A percentile compares a stretch with the other conserved stretches of the same genome.
Conservation (phyloP, 2,888 invertebrate genomes). For the Ceraclea dissimilis region DNA sequence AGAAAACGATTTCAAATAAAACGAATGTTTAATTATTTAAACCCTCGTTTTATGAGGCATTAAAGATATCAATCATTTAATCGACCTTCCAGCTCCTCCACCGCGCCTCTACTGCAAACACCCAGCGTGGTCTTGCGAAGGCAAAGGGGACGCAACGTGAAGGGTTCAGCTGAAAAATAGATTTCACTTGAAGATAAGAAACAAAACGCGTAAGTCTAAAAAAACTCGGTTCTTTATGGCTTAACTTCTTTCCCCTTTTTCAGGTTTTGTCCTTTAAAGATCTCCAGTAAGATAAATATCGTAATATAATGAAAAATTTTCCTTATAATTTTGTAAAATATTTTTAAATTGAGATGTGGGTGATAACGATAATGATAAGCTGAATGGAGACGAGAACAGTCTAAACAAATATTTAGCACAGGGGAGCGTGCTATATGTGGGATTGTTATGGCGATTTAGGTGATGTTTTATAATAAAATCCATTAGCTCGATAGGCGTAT, state of each 20-base stretch:
- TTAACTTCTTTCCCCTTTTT: slow-evolving; percentile 1
- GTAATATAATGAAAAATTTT: background rate
- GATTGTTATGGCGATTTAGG: too few species aligned
- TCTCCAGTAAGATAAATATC: background rate
- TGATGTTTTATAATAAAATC: too few species aligned
- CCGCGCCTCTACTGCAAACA: too few species aligned
- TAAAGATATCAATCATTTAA: slow-evolving; percentile 2
- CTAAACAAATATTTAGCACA: too few species aligned
- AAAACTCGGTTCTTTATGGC: background rate
- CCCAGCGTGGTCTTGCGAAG: background rate
- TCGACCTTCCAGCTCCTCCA: background rate
- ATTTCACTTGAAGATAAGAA: background rate
- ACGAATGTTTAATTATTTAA: slow-evolving; percentile 1
- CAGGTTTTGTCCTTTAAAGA: background rate
- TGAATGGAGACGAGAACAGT: background rate
- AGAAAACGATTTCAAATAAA: background rate
- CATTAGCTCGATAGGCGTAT: too few species aligned
- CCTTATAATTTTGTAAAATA: background rate
- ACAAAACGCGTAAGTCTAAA: background rate
- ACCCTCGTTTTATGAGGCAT: background rate
- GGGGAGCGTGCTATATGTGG: too few species aligned
- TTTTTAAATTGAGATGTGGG: background rate
- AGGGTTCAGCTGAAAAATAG: background rate
- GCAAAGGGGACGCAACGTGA: background rate
- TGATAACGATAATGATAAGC: background rate